Percentiles rank a stretch among this genome's conserved stretches.
Conservation (phyloP, 1,140 invertebrate species). For the Phocides pigmalion region DNA sequence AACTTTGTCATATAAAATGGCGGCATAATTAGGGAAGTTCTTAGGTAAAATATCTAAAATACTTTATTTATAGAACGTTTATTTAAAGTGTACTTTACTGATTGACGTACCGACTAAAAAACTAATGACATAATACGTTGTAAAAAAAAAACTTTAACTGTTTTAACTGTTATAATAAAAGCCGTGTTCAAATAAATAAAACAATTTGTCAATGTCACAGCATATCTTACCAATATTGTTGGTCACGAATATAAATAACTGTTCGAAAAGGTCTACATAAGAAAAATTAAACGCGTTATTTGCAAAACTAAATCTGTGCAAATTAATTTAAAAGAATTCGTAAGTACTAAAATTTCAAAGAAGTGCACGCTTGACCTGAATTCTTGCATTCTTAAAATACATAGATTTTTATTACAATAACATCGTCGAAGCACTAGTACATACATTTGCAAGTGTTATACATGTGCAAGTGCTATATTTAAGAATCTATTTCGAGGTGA, state of each 20-base stretch:
- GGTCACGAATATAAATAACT: neutral
- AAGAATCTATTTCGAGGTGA: constrained; percentile 56
- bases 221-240: neutral
- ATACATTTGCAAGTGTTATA: constrained; percentile 45
- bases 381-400: constrained; percentile 44
- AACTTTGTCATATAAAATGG: too few relatives aligned
- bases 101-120: too few relatives aligned
- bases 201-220: neutral
- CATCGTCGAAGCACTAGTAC: constrained; percentile 16
- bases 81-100: too few relatives aligned
- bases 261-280: neutral
- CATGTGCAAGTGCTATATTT: constrained; percentile 58
- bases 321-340: neutral
- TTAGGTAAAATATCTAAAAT: too few relatives aligned
- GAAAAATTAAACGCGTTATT: neutral
- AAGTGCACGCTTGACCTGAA: constrained; percentile 51
- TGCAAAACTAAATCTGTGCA: neutral
- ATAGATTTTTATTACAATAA: constrained; percentile 34
- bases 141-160: too few relatives aligned
- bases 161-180: too few relatives aligned
- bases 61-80: too few relatives aligned
- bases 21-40: too few relatives aligned
- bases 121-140: too few relatives aligned
- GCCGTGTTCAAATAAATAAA: too few relatives aligned
- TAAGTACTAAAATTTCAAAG: neutral